A percentile compares a stretch with the other conserved stretches of the same genome.
Conservation (phyloP, 1,140 invertebrate genomes). For the Physella acuta region DNA sequence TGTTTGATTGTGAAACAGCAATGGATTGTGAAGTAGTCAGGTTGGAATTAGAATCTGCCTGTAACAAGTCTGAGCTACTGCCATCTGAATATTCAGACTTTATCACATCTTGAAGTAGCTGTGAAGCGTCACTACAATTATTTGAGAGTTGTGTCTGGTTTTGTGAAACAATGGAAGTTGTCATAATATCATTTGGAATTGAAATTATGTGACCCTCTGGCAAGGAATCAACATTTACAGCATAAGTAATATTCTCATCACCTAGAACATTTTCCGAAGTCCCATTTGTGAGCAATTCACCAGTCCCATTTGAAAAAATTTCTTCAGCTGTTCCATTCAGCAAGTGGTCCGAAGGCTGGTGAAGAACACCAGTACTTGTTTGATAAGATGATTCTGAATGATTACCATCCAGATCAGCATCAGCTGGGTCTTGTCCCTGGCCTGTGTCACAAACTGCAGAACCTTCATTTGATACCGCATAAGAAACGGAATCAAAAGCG, state of each 20-base stretch:
- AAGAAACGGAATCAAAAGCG: constrained; percentile 33
- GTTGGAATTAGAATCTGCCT: background rate
- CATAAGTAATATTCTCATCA: background rate
- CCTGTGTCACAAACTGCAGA: constrained; percentile 20
- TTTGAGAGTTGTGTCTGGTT: constrained; percentile 1
- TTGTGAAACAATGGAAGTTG: constrained; percentile 2
- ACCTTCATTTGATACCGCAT: background rate
- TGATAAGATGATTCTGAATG: background rate
- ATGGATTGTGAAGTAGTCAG: no score
- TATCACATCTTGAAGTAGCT: constrained; percentile 7
- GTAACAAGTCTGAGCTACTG: background rate
- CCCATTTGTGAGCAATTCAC: constrained; percentile 5
- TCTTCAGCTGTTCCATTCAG: constrained; percentile 4
- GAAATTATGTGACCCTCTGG: constrained; percentile 17
- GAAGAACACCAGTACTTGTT: background rate
- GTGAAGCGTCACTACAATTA: background rate
- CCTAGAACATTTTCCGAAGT: background rate
- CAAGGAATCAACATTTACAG: constrained; percentile 6
- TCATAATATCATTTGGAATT: constrained; percentile 18
- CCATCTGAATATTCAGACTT: background rate
- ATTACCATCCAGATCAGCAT: background rate
- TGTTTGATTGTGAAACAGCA: background rate
- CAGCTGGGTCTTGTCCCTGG: background rate
- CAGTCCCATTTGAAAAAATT: constrained; percentile 8
- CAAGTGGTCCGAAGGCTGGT: background rate